phyloP scores from a whole-genome alignment of 2,113 vertebrate species.

The Hemiprocne comata region DNA sequence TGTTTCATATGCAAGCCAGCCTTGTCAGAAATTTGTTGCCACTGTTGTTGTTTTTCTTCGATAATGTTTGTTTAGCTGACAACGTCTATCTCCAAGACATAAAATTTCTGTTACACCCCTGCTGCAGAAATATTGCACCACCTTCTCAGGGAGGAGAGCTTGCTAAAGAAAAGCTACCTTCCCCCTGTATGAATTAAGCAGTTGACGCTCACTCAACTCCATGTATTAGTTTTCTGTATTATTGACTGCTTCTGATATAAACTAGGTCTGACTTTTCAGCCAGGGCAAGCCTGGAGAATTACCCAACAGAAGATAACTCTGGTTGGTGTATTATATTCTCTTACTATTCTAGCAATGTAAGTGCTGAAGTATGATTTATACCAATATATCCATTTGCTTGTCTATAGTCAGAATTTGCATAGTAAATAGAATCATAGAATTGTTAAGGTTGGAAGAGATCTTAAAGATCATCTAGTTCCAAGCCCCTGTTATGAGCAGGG shows the following conservation, averaged over 20 bases:
- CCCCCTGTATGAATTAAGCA: background rate
- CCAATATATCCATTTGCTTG: background rate
- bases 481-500: too few relatives aligned
- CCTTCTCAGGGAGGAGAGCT: background rate
- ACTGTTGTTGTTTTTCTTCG: background rate
- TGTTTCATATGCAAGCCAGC: slow-evolving; percentile 22
- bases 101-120: slow-evolving; percentile 10
- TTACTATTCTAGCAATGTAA: slow-evolving; percentile 29
- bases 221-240: slow-evolving; percentile 1
- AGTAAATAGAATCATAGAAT: too few relatives aligned
- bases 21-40: slow-evolving; percentile 29
- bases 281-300: background rate
- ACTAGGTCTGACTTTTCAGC: background rate
- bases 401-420: slow-evolving; percentile 38
- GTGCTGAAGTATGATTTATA: slow-evolving; percentile 54
- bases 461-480: too few relatives aligned
- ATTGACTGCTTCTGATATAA: slow-evolving; percentile 3
- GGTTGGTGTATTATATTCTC: slow-evolving; percentile 38
- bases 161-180: background rate
- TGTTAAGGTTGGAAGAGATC: too few relatives aligned
- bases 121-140: background rate
- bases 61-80: background rate
- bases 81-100: background rate
- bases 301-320: slow-evolving; percentile 31
- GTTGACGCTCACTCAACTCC: background rate